These are phyloP conservation scores for Anisognathus igniventris DNA, from an alignment of 2,797 vertebrate genomes.

Conservation along the genomic window DNA sequence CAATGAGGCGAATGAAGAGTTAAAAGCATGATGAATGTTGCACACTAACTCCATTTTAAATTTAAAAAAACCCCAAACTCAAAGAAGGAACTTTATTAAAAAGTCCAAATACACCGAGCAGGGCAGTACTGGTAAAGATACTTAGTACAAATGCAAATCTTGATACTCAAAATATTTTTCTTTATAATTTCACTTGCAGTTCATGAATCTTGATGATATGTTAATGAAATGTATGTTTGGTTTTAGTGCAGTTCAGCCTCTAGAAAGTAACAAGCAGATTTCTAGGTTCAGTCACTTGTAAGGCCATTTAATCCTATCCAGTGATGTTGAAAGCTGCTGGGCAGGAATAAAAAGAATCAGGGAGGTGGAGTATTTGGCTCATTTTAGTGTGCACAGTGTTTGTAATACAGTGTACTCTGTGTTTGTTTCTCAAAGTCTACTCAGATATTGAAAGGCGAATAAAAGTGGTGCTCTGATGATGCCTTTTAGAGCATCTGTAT, in stretches of 20 bases:
- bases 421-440: not conserved
- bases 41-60: not conserved
- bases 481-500: not conserved
- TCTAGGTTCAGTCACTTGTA: not conserved
- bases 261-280: not conserved
- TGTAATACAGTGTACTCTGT: not conserved
- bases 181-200: not conserved
- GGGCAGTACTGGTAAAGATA: not conserved
- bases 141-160: not conserved
- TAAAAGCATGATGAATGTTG: not conserved
- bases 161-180: not conserved
- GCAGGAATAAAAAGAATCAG: not conserved
- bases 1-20: not conserved
- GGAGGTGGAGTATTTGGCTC: slow-evolving; percentile 12
- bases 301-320: not conserved
- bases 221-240: not conserved
- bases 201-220: not conserved
- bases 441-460: not conserved
- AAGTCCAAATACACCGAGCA: not conserved
- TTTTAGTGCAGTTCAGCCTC: not conserved
- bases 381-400: not conserved
- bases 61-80: not conserved
- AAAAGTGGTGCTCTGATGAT: not conserved
- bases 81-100: not conserved
- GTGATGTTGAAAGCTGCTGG: slow-evolving; percentile 9